Evolutionary conservation across 2,797 vertebrate genomes (phyloP), one percentile per base, ranked within the genome.

Genomic region (Fistularia commersonii): DNA sequence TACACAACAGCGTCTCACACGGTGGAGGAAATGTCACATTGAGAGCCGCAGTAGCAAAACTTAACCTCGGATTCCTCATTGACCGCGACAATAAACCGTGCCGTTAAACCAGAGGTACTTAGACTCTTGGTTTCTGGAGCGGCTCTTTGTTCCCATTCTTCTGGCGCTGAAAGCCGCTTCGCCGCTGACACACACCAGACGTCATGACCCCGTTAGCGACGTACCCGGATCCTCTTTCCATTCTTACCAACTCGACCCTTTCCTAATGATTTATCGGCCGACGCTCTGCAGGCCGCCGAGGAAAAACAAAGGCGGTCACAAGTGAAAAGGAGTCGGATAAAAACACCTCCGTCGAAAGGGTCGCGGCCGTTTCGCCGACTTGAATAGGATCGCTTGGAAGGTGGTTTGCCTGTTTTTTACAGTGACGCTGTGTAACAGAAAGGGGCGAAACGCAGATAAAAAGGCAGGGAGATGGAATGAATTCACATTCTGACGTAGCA

Each of bases 121-220:
- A 52, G 66, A 51, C 52, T 59, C 14, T 54, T 45, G 71, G 34
- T 72, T 64, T 69, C 69, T 56, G 50, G 64, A 64, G 70, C 43
- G 48, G 47, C 50, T 66, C 81, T 81, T 82, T 77, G 80, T 76
- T 80, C 74, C 60, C 51, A 54, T 65, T 74, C 64, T 63, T 57
- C 48, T 53, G 12, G 57, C 44, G 41, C 56, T 49, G 62, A 84
- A 84, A 86, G 69, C 75, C 64, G 80, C 70, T 79, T 83, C 77
- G 42, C 59, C 57, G 53, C 64, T 80, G 82, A 87, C 80, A 80
- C 75, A 81, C 74, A 83, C 55, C 77, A 81, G 80, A 82, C 77
- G 64, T 84, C 83, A 83, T 62, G 74, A 77, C 76, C 81, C 52
- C 40, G 13, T 72, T 66, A 46, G 47, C 53, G 61, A 83, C 66